These are phyloP conservation scores for Stenoptilia bipunctidactyla DNA, from an alignment of 2,888 invertebrate genomes.

Conservation along the genomic window DNA sequence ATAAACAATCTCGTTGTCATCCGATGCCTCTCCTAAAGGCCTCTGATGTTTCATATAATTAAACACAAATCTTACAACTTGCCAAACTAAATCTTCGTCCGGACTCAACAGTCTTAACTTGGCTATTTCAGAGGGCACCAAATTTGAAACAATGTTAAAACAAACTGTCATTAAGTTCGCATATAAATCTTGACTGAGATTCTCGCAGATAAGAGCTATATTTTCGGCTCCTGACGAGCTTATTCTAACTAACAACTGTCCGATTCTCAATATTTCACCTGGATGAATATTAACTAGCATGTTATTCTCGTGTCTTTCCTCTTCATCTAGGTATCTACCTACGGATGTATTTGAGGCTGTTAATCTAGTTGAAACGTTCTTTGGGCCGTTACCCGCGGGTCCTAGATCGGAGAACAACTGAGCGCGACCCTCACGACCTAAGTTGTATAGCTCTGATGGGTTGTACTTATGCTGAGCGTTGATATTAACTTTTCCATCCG, in stretches of 20 bases:
- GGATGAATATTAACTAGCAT: conserved; percentile 46
- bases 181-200: conserved; percentile 46
- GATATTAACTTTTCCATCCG: conserved; percentile 53
- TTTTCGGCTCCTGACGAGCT: conserved; percentile 47
- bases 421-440: conserved; percentile 37
- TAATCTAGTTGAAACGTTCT: conserved; percentile 41
- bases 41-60: conserved; percentile 49
- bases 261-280: conserved; percentile 49
- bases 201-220: conserved; percentile 38
- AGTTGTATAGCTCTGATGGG: conserved; percentile 39
- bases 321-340: conserved; percentile 21
- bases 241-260: conserved; percentile 37
- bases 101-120: conserved; percentile 42
- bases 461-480: conserved; percentile 52
- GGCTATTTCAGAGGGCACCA: conserved; percentile 47
- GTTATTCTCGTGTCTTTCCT: conserved; percentile 29
- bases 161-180: conserved; percentile 49
- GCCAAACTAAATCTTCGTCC: conserved; percentile 50
- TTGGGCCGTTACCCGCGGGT: conserved; percentile 27
- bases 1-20: conserved; percentile 45
- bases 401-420: conserved; percentile 44
- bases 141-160: conserved; percentile 39
- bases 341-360: conserved; percentile 26
- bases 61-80: conserved; percentile 53
- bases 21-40: conserved; percentile 40